Percentiles rank a stretch among this genome's conserved stretches.
These are phyloP conservation scores for Mesorhabditis sp. DNA, from an alignment of 2,888 invertebrate species.

Conservation along the genomic window DNA sequence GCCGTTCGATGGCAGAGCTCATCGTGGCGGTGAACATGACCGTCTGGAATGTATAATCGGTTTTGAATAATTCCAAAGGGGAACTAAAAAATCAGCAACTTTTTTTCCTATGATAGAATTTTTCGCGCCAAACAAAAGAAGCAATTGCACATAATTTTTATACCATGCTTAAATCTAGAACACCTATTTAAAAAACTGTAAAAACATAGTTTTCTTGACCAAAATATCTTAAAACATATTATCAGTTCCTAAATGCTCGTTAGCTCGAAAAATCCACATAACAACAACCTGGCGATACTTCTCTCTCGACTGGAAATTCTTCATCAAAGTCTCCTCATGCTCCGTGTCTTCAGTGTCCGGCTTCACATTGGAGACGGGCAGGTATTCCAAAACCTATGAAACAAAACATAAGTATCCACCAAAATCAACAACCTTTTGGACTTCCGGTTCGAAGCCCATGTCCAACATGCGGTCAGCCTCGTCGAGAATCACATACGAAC, in stretches of 20 bases:
- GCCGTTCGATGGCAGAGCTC: slow-evolving; percentile 93
- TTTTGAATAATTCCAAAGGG: slow-evolving; percentile 1
- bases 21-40: slow-evolving; percentile 99
- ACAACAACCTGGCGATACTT: slow-evolving; percentile 78
- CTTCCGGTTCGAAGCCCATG: slow-evolving; percentile 96
- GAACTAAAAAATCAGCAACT: slow-evolving; percentile 7
- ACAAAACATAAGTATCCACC: slow-evolving; percentile 21
- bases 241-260: too few relatives aligned
- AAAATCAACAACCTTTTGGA: slow-evolving; percentile 75
- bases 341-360: slow-evolving; percentile 98
- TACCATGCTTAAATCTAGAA: too few relatives aligned
- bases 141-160: too few relatives aligned
- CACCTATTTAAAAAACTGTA: not conserved
- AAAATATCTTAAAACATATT: too few relatives aligned
- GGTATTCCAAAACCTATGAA: slow-evolving; percentile 72
- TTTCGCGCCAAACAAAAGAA: not conserved
- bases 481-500: slow-evolving; percentile 84
- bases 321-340: slow-evolving; percentile 81
- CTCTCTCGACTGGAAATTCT: slow-evolving; percentile 89
- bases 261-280: not conserved
- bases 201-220: not conserved
- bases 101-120: slow-evolving; percentile 8
- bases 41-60: slow-evolving; percentile 67
- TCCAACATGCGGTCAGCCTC: slow-evolving; percentile 98
- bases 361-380: slow-evolving; percentile 96